Base-by-base conservation (phyloP, 2,888 invertebrate species). In the Archips crataeganus region DNA sequence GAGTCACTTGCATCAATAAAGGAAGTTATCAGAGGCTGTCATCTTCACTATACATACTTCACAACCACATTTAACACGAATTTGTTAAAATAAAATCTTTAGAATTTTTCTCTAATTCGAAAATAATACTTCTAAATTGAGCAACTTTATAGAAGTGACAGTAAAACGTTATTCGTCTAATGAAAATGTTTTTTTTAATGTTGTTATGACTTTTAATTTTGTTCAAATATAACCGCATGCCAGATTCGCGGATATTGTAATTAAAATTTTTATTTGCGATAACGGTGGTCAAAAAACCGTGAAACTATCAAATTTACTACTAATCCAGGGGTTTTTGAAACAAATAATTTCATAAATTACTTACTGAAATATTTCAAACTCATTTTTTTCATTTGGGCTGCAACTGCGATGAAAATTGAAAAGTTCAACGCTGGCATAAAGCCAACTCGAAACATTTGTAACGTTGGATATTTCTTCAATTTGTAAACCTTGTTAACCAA, bases 81-180 rank as follows among this genome's bases (percentile, higher is more conserved):
- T 79, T 80, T 65, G 75, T 80, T 72, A 79, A 86, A 85, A 83
- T 77, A 83, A 86, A 79, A 69, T 70, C 74, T 74, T 75, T 70
- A 82, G 83, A 85, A 77, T 73, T 78, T 80, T 83, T 77, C 80
- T 83, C 81, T 84, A 85, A 83, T 81, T 81, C 75, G 81, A 87
- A 86, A 88, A 82, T 68, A 86, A 86, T 79, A 81, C 79, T 84
- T 85, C 88, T 91, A 89, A 89, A 87, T 94, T 94, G 93, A 94
- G 93, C 93, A 93, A 90, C 79, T 80, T 87, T 85, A 77, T 79
- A 77, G 78, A 89, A 87, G 92, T 92, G 92, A 93, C 91, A 81
- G 82, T 90, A 79, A 92, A 92, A 93, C 87, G 89, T 92, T 92
- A 93, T 92, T 90, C 90, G 75, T 79, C 84, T 80, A 82, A 80